Base-by-base conservation (phyloP, 1,140 invertebrate genomes). In the Sitophilus oryzae region DNA sequence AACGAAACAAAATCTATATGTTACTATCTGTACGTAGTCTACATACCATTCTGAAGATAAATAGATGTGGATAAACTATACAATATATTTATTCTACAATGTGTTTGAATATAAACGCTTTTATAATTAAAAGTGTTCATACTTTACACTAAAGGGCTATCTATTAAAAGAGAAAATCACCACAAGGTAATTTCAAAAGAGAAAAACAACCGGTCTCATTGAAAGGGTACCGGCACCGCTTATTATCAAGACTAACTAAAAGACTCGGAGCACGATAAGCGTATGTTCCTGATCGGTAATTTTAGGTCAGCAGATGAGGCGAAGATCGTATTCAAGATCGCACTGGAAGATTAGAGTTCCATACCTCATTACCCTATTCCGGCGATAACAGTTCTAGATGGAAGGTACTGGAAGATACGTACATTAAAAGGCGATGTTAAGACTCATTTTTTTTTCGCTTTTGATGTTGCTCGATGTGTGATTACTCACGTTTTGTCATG, bases 291-390 rank as follows among this genome's bases (percentile, higher is more conserved):
- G 11, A 11, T 6, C 25, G 25, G 19, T 40, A 40, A 40, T 40
- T 40, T 40, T 40, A 20, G 38, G 5, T 40, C 38, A 40, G 14
- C 18, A 20, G 38, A 40, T 15, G 38, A 40, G 19, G 14, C 25
- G 25, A 30, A 30, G 5, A 30, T 30, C 25, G 25, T 11, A 30
- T 30, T 30, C 38, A 20, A 40, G 38, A 40, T 40, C 18, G n/a
- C 4, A 40, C 38, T 40, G n/a, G 38, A 15, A 40, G 38, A 40
- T 40, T 40, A 40, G 38, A 40, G 38, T 40, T 6, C 38, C n/a
- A 40, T 40, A 40, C 18, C 38, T 40, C 38, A 40, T 40, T 40
- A 40, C 38, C 38, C 14, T 40, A 40, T 40, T 40, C 38, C 38
- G 38, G 14, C 14, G 38, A 40, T 40, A 40, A 40, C 18, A 20